A percentile compares a stretch with the other conserved stretches of the same genome.
These are phyloP conservation scores for Drosophila elegans DNA, from an alignment of 1,140 invertebrate genomes.

Conservation along the genomic window DNA sequence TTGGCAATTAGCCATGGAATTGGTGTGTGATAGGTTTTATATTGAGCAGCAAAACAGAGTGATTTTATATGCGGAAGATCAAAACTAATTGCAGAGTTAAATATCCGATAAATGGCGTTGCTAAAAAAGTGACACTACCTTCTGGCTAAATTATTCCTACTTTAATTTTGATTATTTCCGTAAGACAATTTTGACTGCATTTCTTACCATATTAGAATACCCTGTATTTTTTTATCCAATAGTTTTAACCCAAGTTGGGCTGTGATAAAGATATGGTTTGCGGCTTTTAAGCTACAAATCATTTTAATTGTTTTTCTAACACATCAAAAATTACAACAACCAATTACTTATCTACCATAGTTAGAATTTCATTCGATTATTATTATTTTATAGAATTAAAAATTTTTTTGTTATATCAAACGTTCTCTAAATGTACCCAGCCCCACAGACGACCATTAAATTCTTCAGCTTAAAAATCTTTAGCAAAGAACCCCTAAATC, in stretches of 20 bases:
- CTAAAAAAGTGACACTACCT: too few species aligned
- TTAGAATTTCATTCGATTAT: too few species aligned
- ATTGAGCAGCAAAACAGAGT: neutral
- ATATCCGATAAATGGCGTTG: neutral
- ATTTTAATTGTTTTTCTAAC: too few species aligned
- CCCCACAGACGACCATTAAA: slow-evolving; percentile 1
- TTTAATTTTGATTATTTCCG: too few species aligned
- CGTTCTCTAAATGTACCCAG: too few species aligned
- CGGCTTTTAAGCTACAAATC: too few species aligned
- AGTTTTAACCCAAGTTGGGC: neutral
- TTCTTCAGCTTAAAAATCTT: neutral
- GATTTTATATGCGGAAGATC: slow-evolving; percentile 1
- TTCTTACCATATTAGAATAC: neutral
- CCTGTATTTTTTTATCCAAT: too few species aligned
- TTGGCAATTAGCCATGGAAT: slow-evolving; percentile 31
- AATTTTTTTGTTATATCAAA: neutral
- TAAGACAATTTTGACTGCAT: neutral
- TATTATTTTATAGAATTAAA: neutral
- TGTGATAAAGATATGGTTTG: too few species aligned
- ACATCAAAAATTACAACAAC: too few species aligned
- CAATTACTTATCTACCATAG: too few species aligned
- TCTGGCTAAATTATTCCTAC: too few species aligned
- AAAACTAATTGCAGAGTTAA: slow-evolving; percentile 5
- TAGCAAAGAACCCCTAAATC: slow-evolving; percentile 5
- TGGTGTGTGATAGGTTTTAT: slow-evolving; percentile 6